A percentile compares a stretch with the other conserved stretches of the same genome.
Conservation (phyloP, 2,797 vertebrate genomes). For the Phataginus tricuspis region DNA sequence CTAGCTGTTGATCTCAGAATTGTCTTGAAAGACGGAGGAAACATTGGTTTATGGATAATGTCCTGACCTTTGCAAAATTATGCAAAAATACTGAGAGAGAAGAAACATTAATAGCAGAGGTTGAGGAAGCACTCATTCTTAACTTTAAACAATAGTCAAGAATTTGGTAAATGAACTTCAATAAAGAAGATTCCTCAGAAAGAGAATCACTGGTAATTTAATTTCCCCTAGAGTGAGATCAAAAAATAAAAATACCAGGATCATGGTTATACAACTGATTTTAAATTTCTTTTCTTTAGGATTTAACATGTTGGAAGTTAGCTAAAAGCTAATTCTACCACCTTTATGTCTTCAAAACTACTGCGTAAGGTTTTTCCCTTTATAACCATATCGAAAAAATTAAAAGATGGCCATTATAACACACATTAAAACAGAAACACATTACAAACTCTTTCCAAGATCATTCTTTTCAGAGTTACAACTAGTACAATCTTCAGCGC, state of each 20-base stretch:
- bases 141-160: background rate
- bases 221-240: background rate
- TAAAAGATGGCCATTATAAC: background rate
- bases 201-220: background rate
- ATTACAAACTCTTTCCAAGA: background rate
- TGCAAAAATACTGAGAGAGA: background rate
- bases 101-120: background rate
- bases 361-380: background rate
- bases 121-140: background rate
- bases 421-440: background rate
- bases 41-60: background rate
- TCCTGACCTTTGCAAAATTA: background rate
- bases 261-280: background rate
- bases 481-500: background rate
- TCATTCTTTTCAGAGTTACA: background rate
- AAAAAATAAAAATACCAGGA: background rate
- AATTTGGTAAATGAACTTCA: background rate
- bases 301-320: background rate
- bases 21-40: background rate
- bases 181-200: background rate
- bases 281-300: background rate
- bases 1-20: background rate
- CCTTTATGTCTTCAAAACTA: background rate
- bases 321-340: constrained; percentile 8
- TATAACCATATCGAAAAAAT: constrained; percentile 15